Base-by-base conservation (phyloP, 1,140 invertebrate species). In the fruit fly (Drosophila melanogaster) region DNA sequence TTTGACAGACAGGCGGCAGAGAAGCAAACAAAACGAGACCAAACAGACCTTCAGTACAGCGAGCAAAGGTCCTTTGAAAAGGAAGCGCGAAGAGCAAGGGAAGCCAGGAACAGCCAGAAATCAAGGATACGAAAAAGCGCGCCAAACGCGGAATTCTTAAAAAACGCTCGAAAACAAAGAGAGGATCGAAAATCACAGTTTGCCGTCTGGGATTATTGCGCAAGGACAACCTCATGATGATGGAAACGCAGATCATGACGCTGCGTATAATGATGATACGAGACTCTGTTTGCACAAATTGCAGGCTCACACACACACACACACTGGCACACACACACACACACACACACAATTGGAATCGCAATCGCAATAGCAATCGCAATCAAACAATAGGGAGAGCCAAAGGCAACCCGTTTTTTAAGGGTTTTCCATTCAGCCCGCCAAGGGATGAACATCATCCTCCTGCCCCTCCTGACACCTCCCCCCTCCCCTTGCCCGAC, bases 141-240 rank as follows among this genome's bases (percentile, higher is more conserved):
- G 81, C 81, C 73, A 78, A 81, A 86, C 49, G 64, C 77, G 55
- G 61, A 55, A 65, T 73, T 70, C 51, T 40, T 4, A 38, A 56
- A 73, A 58, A 49, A 33, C 12, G 44, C 1, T 14, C 15, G 11
- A 38, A 38, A 15, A 70, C 64, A 70, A 56, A 30, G 47, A 74
- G 41, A 50, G 37, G 57, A 22, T 30, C 38, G 69, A 26, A 43
- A 61, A 76, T 69, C 35, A 47, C 64, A 71, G 65, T 70, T 44
- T 46, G 33, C 51, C 51, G 74, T 62, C 79, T 70, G 79, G 76
- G 80, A 76, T 73, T 85, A 80, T 85, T 84, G 81, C 38, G 72
- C 81, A 77, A 83, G 83, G 84, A 65, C 79, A 89, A 76, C 70
- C 1, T 76, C 75, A 86, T 86, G 66, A 87, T 86, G 70, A 69